Evolutionary conservation across 2,113 vertebrate species (phyloP).

Genomic region (Pedetes capensis): DNA sequence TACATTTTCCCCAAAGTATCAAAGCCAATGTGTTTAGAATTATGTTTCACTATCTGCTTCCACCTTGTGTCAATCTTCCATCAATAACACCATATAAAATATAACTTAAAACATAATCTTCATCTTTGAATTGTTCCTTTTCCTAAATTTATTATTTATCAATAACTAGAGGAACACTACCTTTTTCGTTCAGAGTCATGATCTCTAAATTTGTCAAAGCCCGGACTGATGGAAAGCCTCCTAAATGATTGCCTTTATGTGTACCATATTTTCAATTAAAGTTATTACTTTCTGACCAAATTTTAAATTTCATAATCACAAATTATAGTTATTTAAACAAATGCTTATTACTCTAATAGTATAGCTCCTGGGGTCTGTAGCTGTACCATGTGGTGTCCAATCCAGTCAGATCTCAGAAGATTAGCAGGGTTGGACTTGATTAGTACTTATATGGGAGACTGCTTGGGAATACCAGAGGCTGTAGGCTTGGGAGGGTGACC

Average conservation of each 20-base stretch:
- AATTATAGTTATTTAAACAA: not conserved
- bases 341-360: not conserved
- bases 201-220: not conserved
- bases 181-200: not conserved
- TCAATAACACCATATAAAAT: not conserved
- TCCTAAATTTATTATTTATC: not conserved
- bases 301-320: not conserved
- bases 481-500: too few species aligned
- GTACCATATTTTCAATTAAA: not conserved
- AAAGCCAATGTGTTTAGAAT: not conserved
- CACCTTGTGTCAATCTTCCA: not conserved
- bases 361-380: too few species aligned
- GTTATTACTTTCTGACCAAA: not conserved
- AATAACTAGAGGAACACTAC: not conserved
- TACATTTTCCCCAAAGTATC: not conserved
- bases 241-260: not conserved
- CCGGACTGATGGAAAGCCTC: not conserved
- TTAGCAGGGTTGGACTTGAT: too few species aligned
- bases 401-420: too few species aligned
- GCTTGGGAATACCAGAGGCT: too few species aligned
- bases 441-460: too few species aligned
- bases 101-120: not conserved
- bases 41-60: not conserved
- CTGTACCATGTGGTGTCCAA: too few species aligned
- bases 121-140: not conserved